Evolutionary conservation across 2,888 invertebrate genomes (phyloP), one percentile per base, ranked within the genome.

Genomic region (Athripsodes cinereus): DNA sequence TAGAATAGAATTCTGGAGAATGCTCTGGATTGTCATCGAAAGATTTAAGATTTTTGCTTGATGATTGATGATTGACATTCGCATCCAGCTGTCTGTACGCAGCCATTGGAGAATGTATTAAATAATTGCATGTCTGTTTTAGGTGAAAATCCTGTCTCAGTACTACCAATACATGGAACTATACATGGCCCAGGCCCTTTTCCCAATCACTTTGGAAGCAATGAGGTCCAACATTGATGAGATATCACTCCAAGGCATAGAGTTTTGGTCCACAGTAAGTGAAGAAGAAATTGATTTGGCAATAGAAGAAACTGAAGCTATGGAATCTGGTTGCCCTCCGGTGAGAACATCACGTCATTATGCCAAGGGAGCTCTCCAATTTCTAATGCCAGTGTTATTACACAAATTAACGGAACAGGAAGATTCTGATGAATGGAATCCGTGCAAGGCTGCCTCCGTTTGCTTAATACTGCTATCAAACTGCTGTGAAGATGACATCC

Each of bases 261-360:
- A 99, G 74, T 99, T 99, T 78, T 99, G 99, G 99, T 98, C 97
- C 2, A 98, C 96, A 68, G 97, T 99, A 0, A 96, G 98, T 69
- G 99, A 99, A 75, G 99, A 98, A 77, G 99, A 99, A 76, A 94
- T 97, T 34, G 97, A 97, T 75, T 79, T 98, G 64, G 85, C 91
- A 1, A 90, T 96, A 71, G 96, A 97, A 74, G 92, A 92, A 68
- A 89, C 90, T 48, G 98, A 98, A 76, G 97, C 98, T 11, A 83
- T 84, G 40, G 98, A 98, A 72, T 86, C 88, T 67, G 87, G 78
- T n/a, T 83, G 92, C 62, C 90, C 96, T n/a, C 98, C 98, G 19
- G 84, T 87, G 20, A 82, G 95, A 70, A 92, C 93, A 0, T 97
- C 97, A 2, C 84, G 92, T 67, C 95, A 95, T 74, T 99, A 99